Conservation (phyloP, 2,113 vertebrate genomes). For the Erythrolamprus reginae region DNA sequence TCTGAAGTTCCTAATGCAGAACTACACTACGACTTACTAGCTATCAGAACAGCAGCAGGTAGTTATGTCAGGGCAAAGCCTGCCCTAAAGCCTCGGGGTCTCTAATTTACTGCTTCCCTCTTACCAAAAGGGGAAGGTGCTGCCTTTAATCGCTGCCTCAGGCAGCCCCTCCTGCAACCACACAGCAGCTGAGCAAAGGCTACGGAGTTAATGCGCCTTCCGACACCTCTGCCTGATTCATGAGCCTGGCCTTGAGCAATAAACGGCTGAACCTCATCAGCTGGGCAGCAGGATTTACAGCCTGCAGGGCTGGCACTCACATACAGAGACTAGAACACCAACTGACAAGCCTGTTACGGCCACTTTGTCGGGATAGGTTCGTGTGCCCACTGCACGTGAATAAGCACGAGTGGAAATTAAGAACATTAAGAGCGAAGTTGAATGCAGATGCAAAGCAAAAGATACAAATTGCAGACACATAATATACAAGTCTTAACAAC, state of each 20-base stretch:
- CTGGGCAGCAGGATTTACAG: constrained; percentile 72
- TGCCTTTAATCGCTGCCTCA: constrained; percentile 67
- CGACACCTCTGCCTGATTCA: constrained; percentile 77
- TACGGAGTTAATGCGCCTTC: constrained; percentile 70
- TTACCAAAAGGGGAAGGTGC: constrained; percentile 68
- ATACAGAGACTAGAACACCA: constrained; percentile 11
- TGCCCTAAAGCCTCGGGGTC: constrained; percentile 55
- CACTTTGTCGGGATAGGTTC: not conserved
- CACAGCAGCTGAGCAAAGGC: constrained; percentile 58
- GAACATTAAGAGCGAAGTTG: not conserved
- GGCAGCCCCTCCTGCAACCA: constrained; percentile 64
- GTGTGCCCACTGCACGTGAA: not conserved
- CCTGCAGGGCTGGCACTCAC: constrained; percentile 57
- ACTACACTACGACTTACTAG: constrained; percentile 5
- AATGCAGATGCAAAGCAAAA: not conserved
- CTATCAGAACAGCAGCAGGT: constrained; percentile 2
- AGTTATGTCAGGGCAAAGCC: constrained; percentile 39
- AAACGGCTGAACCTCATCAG: constrained; percentile 68
- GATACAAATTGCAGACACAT: not conserved
- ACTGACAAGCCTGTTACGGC: not conserved
- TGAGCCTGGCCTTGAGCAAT: constrained; percentile 76
- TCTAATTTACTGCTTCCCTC: constrained; percentile 70
- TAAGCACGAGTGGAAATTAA: not conserved
- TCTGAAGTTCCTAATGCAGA: not conserved
- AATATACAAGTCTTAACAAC: not conserved